Evolutionary conservation across 2,888 invertebrate genomes (phyloP), one percentile per base, ranked within the genome.

Genomic region (Lasioglossum marginatum): DNA sequence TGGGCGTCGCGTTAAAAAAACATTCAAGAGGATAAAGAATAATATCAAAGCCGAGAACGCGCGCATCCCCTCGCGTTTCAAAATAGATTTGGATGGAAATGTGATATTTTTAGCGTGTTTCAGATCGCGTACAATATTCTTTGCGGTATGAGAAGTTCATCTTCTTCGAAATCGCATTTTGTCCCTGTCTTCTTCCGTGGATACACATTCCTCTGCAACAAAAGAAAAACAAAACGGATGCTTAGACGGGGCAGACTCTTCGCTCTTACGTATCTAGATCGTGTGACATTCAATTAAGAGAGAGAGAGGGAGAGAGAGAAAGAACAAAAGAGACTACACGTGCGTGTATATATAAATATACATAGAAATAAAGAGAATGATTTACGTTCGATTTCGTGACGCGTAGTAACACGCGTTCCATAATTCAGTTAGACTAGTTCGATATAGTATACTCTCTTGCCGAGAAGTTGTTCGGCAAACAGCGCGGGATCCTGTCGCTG

Each of bases 141-240:
- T 37, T 57, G 77, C 79, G 79, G 68, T 81, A 81, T 48, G 83
- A 85, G 77, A 81, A 85, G 82, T 87, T 88, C 88, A 71, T 88
- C 88, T 88, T 82, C 82, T 81, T 83, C 79, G 80, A 87, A 87
- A 88, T 82, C 40, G 83, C 82, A 77, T 76, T 77, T 82, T 83
- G 68, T 80, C 80, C 88, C 75, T 79, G 63, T 87, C 85, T 83
- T 83, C 86, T 43, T 82, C 83, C 79, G n/a, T 80, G 82, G 72
- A 80, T 63, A 86, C 81, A 86, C 81, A 83, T 85, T 76, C 63
- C 66, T 89, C 89, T 89, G 89, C 68, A 89, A 89, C 89, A 89
- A 80, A 86, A 89, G 84, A 89, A 89, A 89, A 89, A 89, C 78
- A 85, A 86, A 89, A 88, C 66, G 48, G 57, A 74, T 60, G 68